A percentile compares a stretch with the other conserved stretches of the same genome.
Conservation (phyloP, 2,797 vertebrate genomes). For the Furcifer pardalis region DNA sequence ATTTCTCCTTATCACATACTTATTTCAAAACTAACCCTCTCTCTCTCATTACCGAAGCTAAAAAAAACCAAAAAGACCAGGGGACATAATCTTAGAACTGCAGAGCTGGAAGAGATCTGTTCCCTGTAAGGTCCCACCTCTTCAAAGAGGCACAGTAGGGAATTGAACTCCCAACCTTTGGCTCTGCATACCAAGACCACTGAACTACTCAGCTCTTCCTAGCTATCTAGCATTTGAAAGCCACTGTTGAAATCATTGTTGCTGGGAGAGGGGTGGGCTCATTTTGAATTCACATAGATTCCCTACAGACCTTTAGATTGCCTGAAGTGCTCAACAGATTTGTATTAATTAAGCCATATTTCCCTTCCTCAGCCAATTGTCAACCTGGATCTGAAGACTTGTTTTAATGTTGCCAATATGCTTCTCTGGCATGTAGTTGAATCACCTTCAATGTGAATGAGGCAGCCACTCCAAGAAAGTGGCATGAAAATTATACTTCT, state of each 20-base stretch:
- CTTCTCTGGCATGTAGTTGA: not conserved
- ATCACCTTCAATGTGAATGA: not conserved
- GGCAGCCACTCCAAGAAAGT: not conserved
- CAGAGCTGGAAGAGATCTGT: too few species aligned
- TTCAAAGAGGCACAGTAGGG: too few species aligned
- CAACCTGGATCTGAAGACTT: not conserved
- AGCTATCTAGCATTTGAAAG: too few species aligned
- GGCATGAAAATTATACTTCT: not conserved
- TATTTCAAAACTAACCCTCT: not conserved
- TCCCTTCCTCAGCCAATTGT: not conserved
- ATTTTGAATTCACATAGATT: not conserved
- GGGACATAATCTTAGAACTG: too few species aligned
- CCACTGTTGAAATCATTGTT: too few species aligned
- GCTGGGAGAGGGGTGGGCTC: too few species aligned
- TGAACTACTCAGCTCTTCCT: too few species aligned
- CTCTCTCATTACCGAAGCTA: not conserved
- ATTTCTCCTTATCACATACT: not conserved
- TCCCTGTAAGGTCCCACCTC: too few species aligned
- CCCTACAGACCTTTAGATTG: not conserved
- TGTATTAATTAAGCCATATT: constrained; percentile 1
- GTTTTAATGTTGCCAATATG: not conserved
- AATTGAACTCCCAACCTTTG: too few species aligned
- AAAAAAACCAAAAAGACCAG: too few species aligned
- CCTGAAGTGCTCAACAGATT: not conserved
- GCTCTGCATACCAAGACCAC: too few species aligned